Percentiles rank a stretch among this genome's conserved stretches.
Conservation (phyloP, 2,888 invertebrate genomes). For the Andrena trimmerana region DNA sequence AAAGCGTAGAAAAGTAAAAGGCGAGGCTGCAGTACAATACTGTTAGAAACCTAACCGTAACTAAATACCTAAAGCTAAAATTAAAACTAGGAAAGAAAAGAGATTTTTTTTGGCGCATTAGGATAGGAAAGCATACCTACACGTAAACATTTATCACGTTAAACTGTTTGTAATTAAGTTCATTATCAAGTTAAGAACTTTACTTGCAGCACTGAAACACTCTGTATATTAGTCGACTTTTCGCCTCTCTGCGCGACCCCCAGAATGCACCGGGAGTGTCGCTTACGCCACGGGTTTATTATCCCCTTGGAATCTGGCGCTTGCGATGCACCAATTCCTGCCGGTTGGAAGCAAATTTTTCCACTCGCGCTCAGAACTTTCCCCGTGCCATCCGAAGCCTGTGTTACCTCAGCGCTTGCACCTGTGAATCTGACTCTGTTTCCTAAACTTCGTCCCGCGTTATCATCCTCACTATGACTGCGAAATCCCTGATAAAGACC, state of each 20-base stretch:
- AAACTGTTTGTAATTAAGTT: not conserved
- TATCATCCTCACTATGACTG: no score
- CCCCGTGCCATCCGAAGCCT: not conserved
- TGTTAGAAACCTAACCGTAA: no score
- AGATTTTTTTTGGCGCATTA: no score
- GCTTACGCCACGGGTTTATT: slow-evolving; percentile 35
- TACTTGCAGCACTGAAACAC: not conserved
- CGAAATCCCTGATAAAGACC: not conserved
- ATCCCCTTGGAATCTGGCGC: slow-evolving; percentile 11
- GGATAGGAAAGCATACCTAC: no score
- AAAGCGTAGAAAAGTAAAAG: no score
- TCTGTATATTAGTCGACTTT: slow-evolving; percentile 37
- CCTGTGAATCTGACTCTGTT: no score
- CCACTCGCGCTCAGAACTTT: not conserved
- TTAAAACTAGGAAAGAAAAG: no score
- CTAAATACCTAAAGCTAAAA: no score
- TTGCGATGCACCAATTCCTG: not conserved
- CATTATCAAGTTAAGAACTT: not conserved
- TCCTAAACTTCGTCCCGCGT: no score
- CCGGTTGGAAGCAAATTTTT: not conserved
- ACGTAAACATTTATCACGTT: no score
- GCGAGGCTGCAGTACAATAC: no score
- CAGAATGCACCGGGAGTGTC: slow-evolving; percentile 49
- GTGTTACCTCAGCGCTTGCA: no score
- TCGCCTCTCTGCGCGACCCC: slow-evolving; percentile 28